A percentile compares a stretch with the other conserved stretches of the same genome.
phyloP scores from a whole-genome alignment of 2,113 vertebrate genomes.

The Astur gentilis region DNA sequence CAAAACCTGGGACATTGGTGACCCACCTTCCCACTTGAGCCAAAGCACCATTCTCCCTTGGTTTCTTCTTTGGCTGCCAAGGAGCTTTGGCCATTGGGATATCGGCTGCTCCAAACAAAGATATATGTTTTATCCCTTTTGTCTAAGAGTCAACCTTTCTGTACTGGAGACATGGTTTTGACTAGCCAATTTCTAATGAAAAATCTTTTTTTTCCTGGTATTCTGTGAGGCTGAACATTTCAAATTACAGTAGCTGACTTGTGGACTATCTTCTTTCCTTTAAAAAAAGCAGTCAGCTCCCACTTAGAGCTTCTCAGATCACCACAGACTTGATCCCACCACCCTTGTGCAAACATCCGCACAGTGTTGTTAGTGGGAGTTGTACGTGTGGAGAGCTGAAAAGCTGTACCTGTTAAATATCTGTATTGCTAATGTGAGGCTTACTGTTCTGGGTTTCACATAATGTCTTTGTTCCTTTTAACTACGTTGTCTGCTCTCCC shows the following conservation, averaged over 20 bases:
- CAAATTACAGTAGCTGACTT: not conserved
- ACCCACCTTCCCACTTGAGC: not conserved
- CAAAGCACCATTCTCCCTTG: not conserved
- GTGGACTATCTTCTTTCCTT: not conserved
- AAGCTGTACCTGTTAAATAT: not conserved
- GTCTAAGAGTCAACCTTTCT: not conserved
- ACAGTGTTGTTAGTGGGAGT: rapidly evolving
- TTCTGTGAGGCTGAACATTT: not conserved
- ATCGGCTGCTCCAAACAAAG: not conserved
- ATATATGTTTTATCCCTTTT: not conserved
- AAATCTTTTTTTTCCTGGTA: not conserved
- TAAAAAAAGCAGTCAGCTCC: not conserved
- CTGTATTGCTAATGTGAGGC: not conserved
- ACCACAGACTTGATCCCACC: not conserved
- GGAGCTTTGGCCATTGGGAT: not conserved
- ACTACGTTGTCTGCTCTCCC: not conserved
- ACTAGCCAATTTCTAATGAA: not conserved
- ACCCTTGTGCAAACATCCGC: not conserved
- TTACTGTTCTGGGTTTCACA: not conserved
- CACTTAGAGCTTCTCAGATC: not conserved
- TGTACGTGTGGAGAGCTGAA: not conserved
- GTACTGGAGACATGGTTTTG: not conserved
- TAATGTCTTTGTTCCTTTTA: not conserved
- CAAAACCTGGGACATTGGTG: not conserved
- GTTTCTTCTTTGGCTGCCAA: not conserved